Base-by-base conservation (phyloP, 2,113 vertebrate genomes). In the Chascanopsetta lugubris region DNA sequence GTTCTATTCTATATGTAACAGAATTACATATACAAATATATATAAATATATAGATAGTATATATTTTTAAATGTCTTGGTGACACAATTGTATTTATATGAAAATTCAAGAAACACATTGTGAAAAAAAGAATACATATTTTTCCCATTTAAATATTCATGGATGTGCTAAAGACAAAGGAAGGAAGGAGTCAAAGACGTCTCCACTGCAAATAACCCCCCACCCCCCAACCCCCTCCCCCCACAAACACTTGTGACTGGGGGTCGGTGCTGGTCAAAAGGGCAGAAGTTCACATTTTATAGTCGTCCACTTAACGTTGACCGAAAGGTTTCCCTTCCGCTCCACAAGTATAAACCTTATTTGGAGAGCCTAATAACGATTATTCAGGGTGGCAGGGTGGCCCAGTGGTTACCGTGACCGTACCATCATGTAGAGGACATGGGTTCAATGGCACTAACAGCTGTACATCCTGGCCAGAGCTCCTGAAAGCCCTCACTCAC, bases 281-380 rank as follows among this genome's bases (percentile, higher is more conserved):
- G 54, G 47, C 79, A 74, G 55, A 78, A 63, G 50, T 77, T 56
- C 61, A 38, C 74, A 89, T 90, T 30, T 93, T 89, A 90, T 82
- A 84, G 86, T 85, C 60, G 70, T 71, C 75, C 59, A 72, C 84
- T 89, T 60, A 64, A 79, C 64, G 74, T 84, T 77, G 75, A 87
- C 61, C 54, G 57, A 87, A 83, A 88, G 85, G 87, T 87, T 87
- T 86, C 80, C 84, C 86, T 90, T 91, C 89, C 80, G 77, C 64
- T 88, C 74, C 69, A 43, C 70, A 80, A 90, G 80, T 82, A 85
- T 84, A 83, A 85, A 76, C 85, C 84, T 88, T 88, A 79, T 89
- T 87, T 75, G 86, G 83, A 85, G 83, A 82, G 87, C 77, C 77
- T 71, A 82, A 79, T 87, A 85, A 88, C 57, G 73, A 81, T 77